Conservation (phyloP, 1,140 invertebrate species). For the Ips typographus region DNA sequence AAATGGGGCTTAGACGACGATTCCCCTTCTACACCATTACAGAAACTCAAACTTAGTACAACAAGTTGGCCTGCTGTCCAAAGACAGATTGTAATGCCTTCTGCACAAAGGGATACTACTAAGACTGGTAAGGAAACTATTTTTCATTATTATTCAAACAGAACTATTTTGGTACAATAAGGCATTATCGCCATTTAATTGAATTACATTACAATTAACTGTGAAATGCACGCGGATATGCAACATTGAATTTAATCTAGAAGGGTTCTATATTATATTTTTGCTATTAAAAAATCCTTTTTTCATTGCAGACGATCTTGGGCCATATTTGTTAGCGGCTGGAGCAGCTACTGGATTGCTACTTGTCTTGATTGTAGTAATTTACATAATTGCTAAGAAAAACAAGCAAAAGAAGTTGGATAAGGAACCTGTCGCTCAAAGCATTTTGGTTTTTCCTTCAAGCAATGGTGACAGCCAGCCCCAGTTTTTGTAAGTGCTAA, state of each 20-base stretch:
- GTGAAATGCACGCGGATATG: too few relatives aligned
- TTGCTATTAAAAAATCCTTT: background rate
- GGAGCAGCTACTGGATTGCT: slow-evolving; percentile 37
- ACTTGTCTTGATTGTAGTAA: slow-evolving; percentile 33
- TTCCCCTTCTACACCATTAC: background rate
- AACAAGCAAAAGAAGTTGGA: slow-evolving; percentile 40
- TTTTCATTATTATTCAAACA: too few relatives aligned
- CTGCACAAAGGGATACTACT: slow-evolving; percentile 5
- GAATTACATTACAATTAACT: too few relatives aligned
- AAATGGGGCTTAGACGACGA: slow-evolving; percentile 16
- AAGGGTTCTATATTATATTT: too few relatives aligned
- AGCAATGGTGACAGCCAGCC: slow-evolving; percentile 46
- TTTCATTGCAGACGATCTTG: slow-evolving; percentile 41
- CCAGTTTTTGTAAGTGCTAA: slow-evolving; percentile 47
- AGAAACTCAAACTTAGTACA: background rate
- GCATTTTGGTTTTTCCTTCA: slow-evolving; percentile 48
- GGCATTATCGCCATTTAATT: too few relatives aligned
- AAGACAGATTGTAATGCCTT: slow-evolving; percentile 15
- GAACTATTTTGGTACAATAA: too few relatives aligned
- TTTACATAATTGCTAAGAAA: slow-evolving; percentile 36
- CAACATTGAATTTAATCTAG: background rate
- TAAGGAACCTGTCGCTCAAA: slow-evolving; percentile 41
- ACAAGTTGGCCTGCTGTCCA: slow-evolving; percentile 23
- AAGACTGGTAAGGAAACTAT: slow-evolving; percentile 15
- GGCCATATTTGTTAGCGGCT: slow-evolving; percentile 38